Percentiles rank a stretch among this genome's conserved stretches.
phyloP scores from a whole-genome alignment of 2,888 invertebrate species.

The Anthrax anthrax region DNA sequence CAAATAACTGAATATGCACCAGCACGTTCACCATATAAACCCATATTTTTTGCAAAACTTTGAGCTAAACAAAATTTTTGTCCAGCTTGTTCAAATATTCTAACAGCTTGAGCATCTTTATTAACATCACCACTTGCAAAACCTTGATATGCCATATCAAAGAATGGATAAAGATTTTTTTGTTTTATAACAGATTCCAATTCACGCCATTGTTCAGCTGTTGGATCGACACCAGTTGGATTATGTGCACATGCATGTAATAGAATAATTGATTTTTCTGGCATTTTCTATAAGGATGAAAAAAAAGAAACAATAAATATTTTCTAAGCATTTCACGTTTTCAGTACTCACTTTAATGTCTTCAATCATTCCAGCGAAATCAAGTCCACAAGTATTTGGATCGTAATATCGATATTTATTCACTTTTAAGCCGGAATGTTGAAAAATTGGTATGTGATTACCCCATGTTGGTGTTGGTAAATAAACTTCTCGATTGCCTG shows the following conservation, averaged over 20 bases:
- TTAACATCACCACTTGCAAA: slow-evolving; percentile 81
- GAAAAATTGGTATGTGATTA: slow-evolving; percentile 92
- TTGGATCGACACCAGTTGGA: slow-evolving; percentile 92
- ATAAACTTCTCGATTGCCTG: slow-evolving; percentile 67
- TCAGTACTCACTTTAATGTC: slow-evolving; percentile 61
- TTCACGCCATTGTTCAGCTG: slow-evolving; percentile 76
- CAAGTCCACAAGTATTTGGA: slow-evolving; percentile 82
- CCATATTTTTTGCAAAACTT: slow-evolving; percentile 98
- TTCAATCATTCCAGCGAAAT: slow-evolving; percentile 75
- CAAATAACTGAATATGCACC: slow-evolving; percentile 77
- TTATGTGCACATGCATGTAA: slow-evolving; percentile 98
- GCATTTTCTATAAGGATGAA: slow-evolving; percentile 62
- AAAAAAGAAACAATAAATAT: neutral
- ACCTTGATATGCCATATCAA: slow-evolving; percentile 99
- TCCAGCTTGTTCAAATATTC: slow-evolving; percentile 76
- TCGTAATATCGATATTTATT: slow-evolving; percentile 91
- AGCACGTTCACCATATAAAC: slow-evolving; percentile 77
- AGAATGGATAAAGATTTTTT: slow-evolving; percentile 73
- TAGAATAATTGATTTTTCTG: slow-evolving; percentile 75
- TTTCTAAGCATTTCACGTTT: neutral
- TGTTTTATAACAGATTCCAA: slow-evolving; percentile 69
- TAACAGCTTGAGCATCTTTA: slow-evolving; percentile 77
- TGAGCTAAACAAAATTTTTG: slow-evolving; percentile 78
- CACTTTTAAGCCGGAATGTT: slow-evolving; percentile 67
- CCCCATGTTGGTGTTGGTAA: slow-evolving; percentile 95